phyloP scores from a whole-genome alignment of 2,888 invertebrate species.

The Ptilodon capucinus region DNA sequence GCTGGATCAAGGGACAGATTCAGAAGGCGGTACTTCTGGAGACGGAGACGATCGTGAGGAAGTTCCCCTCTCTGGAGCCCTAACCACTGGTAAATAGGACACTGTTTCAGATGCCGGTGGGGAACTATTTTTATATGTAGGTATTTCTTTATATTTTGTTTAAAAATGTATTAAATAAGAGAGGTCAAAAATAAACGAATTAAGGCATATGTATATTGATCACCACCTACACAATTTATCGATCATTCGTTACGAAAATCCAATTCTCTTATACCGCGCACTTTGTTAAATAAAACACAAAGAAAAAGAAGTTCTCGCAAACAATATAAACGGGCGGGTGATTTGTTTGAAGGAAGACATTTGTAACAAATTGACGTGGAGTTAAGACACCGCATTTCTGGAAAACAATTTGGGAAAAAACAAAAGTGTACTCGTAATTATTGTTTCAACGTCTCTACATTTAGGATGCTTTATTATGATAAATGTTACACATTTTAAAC shows the following conservation, averaged over 20 bases:
- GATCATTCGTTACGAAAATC: background rate
- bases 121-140: too few relatives aligned
- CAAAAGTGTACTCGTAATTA: background rate
- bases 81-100: too few relatives aligned
- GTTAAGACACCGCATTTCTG: background rate
- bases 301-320: background rate
- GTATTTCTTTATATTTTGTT: too few relatives aligned
- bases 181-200: too few relatives aligned
- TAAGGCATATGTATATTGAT: too few relatives aligned
- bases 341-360: background rate
- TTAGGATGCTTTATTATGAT: background rate
- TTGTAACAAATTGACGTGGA: background rate
- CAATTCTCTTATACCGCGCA: background rate
- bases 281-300: background rate
- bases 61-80: too few relatives aligned
- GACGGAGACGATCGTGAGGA: too few relatives aligned
- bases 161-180: too few relatives aligned
- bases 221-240: background rate
- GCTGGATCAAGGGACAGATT: too few relatives aligned
- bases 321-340: background rate
- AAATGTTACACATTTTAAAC: background rate
- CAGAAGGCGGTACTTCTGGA: too few relatives aligned
- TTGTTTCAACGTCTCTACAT: background rate
- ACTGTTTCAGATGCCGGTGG: too few relatives aligned
- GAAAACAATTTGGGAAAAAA: background rate